phyloP scores from a whole-genome alignment of 2,797 vertebrate species.

The Squalus acanthias region DNA sequence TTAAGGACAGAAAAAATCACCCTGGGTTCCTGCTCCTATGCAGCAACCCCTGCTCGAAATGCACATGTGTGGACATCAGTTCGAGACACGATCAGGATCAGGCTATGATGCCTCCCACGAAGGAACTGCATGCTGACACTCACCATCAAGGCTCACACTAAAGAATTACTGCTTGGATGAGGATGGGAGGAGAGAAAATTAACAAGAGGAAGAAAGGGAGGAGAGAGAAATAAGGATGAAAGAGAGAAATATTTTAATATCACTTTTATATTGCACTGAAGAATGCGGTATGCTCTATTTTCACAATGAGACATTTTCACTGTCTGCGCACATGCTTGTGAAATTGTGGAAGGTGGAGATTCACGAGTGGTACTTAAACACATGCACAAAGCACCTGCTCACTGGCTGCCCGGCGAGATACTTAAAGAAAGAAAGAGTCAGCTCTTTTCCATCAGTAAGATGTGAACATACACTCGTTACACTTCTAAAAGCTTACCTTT shows the following conservation, averaged over 20 bases:
- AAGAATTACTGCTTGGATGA: neutral
- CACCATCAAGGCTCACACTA: neutral
- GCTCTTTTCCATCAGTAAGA: neutral
- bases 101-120: neutral
- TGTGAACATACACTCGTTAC: neutral
- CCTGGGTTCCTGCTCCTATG: neutral
- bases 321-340: too few species aligned
- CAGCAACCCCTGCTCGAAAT: neutral
- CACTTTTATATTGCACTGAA: neutral
- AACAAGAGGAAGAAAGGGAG: neutral
- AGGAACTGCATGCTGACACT: neutral
- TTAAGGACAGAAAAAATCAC: neutral
- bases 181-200: too few species aligned
- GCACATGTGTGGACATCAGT: neutral
- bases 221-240: neutral
- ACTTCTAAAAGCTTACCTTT: neutral
- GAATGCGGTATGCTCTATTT: neutral
- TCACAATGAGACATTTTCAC: neutral
- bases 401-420: too few species aligned
- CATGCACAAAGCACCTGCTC: neutral
- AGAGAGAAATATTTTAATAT: too few species aligned
- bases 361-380: neutral
- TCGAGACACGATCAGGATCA: neutral
- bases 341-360: neutral
- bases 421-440: neutral